These are phyloP conservation scores for Thamnophis sirtalis DNA, from an alignment of 2,113 vertebrate species.

Conservation along the genomic window DNA sequence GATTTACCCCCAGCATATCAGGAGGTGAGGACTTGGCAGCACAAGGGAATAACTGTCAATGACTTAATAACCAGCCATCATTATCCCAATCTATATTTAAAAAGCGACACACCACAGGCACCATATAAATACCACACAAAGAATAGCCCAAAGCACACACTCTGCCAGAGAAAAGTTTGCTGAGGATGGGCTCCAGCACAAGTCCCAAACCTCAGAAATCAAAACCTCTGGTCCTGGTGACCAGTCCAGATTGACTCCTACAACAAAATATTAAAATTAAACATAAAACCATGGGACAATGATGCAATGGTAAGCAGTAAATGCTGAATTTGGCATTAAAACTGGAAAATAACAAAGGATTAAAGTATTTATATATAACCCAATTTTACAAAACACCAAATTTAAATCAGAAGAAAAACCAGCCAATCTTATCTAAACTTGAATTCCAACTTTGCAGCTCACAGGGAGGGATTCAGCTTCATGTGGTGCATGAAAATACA, in stretches of 20 bases:
- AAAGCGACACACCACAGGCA: too few species aligned
- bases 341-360: background rate
- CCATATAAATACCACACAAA: too few species aligned
- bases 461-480: background rate
- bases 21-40: too few species aligned
- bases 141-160: too few species aligned
- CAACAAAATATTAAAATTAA: background rate
- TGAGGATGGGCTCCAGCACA: too few species aligned
- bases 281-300: background rate
- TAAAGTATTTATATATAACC: background rate
- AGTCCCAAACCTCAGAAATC: too few species aligned
- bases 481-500: background rate
- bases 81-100: too few species aligned
- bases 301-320: background rate
- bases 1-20: background rate
- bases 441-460: background rate
- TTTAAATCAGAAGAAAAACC: background rate
- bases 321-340: background rate
- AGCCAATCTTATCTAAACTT: background rate
- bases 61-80: too few species aligned
- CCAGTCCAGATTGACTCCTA: background rate
- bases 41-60: too few species aligned
- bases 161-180: too few species aligned
- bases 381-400: background rate
- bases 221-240: background rate